Percentiles rank a stretch among this genome's conserved stretches.
These are phyloP conservation scores for Crotophaga sulcirostris DNA, from an alignment of 2,113 vertebrate genomes.

Conservation along the genomic window DNA sequence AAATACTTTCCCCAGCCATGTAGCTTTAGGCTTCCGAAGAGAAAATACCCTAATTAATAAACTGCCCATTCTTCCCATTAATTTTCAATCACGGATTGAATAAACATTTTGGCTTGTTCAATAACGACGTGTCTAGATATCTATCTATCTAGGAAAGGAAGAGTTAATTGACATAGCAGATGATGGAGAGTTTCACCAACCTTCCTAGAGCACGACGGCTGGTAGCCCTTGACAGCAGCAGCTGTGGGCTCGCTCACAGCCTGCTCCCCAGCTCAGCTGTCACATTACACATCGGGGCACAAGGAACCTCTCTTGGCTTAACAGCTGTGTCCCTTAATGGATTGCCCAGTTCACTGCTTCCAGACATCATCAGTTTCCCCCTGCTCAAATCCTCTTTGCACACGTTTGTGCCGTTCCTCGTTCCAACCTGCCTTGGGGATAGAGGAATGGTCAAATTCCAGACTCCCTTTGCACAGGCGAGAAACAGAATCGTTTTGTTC, in stretches of 20 bases:
- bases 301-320: constrained; percentile 4
- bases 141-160: background rate
- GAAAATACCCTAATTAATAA: background rate
- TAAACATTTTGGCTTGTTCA: background rate
- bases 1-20: background rate
- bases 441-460: background rate
- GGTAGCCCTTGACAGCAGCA: constrained; percentile 26
- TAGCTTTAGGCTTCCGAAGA: background rate
- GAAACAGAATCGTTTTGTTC: background rate
- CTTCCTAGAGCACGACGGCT: background rate
- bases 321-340: constrained; percentile 46
- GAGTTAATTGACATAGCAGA: constrained; percentile 25
- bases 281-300: background rate
- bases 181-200: background rate
- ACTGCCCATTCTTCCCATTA: background rate
- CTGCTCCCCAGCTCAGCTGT: constrained; percentile 59
- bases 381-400: background rate
- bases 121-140: fast-evolving
- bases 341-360: constrained; percentile 11
- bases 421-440: background rate
- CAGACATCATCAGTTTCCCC: background rate
- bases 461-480: background rate
- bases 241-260: background rate
- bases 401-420: background rate
- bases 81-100: background rate